Evolutionary conservation across 2,113 vertebrate genomes (phyloP), one percentile per base, ranked within the genome.

Genomic region (Bubo scandiacus): DNA sequence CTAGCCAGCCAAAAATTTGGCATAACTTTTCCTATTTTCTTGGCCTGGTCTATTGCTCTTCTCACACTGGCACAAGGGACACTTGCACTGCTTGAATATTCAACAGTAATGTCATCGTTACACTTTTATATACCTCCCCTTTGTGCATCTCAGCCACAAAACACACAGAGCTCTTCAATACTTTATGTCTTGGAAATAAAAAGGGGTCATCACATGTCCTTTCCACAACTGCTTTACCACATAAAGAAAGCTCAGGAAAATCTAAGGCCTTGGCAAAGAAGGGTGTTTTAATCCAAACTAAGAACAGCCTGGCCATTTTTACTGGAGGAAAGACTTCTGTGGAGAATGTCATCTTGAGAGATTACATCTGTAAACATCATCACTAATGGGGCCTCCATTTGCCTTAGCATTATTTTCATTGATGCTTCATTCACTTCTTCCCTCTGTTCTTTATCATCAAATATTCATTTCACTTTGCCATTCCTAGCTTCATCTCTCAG

Each of bases 361-460:
- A 91, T 90, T 80, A 70, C 32, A 62, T 70, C 72, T 93, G 43
- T 45, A 87, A 89, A 70, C 6, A 2, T 72, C 40, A 54, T 82
- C 34, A 49, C 66, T 94, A 92, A 88, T 63, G 25, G 78, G 36
- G 12, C 36, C 75, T 79, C 62, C 66, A 65, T 94, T 96, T 92
- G 57, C 70, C 57, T 94, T 61, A 72, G 36, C 34, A 34, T 73
- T 87, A 85, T 91, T 90, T 94, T 92, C 58, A 91, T 61, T 75
- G 74, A 72, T 79, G 49, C 54, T 80, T 89, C 66, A 80, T 90
- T 83, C 75, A 70, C 54, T 94, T 94, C 73, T 87, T 96, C 58
- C 14, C 19, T 84, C 57, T 75, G 65, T 81, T 91, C 59, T 81
- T 91, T 81, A 63, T 63, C 79, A 57, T 61, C 52, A 90, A 83